phyloP scores from a whole-genome alignment of 2,113 vertebrate species.

The Dipodomys stephensi region DNA sequence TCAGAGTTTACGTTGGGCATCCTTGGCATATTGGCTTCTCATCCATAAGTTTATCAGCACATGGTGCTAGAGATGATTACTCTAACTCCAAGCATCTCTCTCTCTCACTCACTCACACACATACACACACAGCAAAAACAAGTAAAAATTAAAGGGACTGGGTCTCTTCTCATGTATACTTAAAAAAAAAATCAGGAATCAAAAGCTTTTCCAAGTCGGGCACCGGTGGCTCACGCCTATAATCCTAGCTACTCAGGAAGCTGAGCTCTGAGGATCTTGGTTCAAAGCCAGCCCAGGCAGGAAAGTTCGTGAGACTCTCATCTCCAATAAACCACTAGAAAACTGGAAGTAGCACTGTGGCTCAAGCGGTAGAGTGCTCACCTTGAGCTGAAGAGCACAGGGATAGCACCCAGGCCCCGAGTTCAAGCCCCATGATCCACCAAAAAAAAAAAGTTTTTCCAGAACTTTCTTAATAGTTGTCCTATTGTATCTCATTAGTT shows the following conservation, averaged over 20 bases:
- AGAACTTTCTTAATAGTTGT: background rate
- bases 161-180: background rate
- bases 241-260: too few relatives aligned
- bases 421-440: too few relatives aligned
- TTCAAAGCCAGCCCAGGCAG: too few relatives aligned
- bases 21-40: background rate
- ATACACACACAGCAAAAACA: background rate
- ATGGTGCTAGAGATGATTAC: background rate
- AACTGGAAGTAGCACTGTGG: too few relatives aligned
- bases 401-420: too few relatives aligned
- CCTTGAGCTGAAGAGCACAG: too few relatives aligned
- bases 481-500: background rate
- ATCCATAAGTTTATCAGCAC: background rate
- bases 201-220: background rate
- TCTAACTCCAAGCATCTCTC: background rate
- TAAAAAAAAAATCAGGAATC: background rate
- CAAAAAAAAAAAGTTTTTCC: background rate
- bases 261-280: too few relatives aligned
- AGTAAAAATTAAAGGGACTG: background rate
- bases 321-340: too few relatives aligned
- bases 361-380: too few relatives aligned
- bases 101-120: too few relatives aligned
- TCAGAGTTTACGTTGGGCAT: background rate
- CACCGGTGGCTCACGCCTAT: too few relatives aligned
- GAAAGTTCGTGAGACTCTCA: too few relatives aligned